Percentiles rank a stretch among this genome's conserved stretches.
Evolutionary conservation across 2,797 vertebrate species (phyloP).

Genomic region (Dryobates pubescens): DNA sequence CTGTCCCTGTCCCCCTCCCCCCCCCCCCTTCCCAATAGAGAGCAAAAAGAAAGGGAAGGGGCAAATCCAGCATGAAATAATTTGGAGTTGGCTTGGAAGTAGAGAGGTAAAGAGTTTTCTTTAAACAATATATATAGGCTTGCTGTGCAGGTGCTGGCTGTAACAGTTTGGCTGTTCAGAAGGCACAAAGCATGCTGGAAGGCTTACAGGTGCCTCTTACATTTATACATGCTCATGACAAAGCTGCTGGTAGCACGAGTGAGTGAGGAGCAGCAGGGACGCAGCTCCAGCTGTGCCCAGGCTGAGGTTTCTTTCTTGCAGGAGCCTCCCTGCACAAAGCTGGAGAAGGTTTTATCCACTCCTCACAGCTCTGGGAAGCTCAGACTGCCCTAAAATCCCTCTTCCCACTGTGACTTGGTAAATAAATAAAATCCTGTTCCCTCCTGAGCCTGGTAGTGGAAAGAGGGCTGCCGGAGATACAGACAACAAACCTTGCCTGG

Average conservation of each 20-base stretch:
- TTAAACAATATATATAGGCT: background rate
- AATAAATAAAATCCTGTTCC: constrained; percentile 40
- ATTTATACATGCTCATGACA: background rate
- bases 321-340: background rate
- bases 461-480: background rate
- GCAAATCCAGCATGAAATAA: too few species aligned
- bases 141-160: background rate
- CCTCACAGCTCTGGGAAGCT: background rate
- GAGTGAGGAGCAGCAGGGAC: background rate
- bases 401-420: background rate
- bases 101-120: too few species aligned
- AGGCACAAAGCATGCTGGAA: background rate
- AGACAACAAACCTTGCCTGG: background rate
- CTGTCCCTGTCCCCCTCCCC: too few species aligned
- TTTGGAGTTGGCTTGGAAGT: too few species aligned
- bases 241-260: background rate
- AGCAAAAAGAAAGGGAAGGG: too few species aligned
- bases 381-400: constrained; percentile 31
- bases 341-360: constrained; percentile 27
- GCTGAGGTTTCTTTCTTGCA: background rate
- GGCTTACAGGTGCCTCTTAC: constrained; percentile 8
- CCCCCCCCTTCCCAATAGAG: too few species aligned
- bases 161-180: background rate
- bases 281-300: background rate
- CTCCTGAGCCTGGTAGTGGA: background rate